Evolutionary conservation across 2,888 invertebrate species (phyloP).

Genomic region (Ophonus ardosiacus): DNA sequence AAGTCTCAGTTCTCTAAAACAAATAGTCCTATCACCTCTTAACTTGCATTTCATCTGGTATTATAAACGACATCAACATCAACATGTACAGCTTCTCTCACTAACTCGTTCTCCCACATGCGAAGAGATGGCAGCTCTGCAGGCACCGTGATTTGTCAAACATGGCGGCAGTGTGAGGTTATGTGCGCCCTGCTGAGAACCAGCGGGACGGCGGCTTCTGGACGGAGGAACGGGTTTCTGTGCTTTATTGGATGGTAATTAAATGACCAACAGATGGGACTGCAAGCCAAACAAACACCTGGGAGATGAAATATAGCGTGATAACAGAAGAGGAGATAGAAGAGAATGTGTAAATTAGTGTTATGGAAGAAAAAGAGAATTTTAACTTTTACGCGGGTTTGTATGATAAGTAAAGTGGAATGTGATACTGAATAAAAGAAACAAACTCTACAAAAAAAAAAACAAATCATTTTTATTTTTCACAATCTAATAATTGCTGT

Average conservation of each 20-base stretch:
- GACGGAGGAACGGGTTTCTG: conserved; percentile 38
- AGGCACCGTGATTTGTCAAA: conserved; percentile 37
- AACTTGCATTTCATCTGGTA: background rate
- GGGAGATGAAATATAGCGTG: conserved; percentile 41
- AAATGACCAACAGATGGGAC: conserved; percentile 39
- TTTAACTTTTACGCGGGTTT: background rate
- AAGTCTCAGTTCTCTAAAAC: conserved; percentile 25
- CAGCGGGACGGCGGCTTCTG: conserved; percentile 36
- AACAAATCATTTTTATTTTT: background rate
- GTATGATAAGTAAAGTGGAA: background rate
- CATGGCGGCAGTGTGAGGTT: conserved; percentile 46
- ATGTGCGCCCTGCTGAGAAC: conserved; percentile 26
- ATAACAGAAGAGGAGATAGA: background rate
- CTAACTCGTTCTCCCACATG: conserved; percentile 37
- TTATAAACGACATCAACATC: conserved; percentile 39
- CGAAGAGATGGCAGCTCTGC: conserved; percentile 14
- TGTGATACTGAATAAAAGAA: background rate
- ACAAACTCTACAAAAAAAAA: background rate
- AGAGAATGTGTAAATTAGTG: background rate
- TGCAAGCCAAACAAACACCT: conserved; percentile 6
- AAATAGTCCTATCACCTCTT: conserved; percentile 24
- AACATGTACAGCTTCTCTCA: background rate
- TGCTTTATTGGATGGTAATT: conserved; percentile 46
- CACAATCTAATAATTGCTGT: too few species aligned
- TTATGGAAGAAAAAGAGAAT: background rate